phyloP scores from a whole-genome alignment of 2,888 invertebrate genomes.

The Margaritifera margaritifera region DNA sequence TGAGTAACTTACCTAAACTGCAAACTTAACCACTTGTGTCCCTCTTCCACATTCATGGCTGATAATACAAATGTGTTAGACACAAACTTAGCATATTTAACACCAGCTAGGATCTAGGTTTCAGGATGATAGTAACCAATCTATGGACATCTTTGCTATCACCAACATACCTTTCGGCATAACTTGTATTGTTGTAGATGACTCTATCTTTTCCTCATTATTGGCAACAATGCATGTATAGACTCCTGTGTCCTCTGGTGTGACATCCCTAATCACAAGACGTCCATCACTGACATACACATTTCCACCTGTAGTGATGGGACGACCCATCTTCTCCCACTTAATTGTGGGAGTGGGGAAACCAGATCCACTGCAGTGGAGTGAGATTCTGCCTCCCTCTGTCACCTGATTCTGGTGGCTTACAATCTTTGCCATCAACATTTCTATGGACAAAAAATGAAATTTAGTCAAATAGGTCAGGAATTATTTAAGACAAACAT shows the following conservation, averaged over 20 bases:
- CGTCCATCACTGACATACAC: slow-evolving; percentile 43
- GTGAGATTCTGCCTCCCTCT: slow-evolving; percentile 58
- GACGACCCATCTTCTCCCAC: slow-evolving; percentile 58
- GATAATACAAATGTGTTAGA: too few species aligned
- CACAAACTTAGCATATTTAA: too few species aligned
- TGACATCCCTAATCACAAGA: slow-evolving; percentile 53
- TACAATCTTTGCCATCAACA: slow-evolving; percentile 54
- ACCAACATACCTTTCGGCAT: slow-evolving; percentile 49
- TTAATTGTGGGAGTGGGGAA: slow-evolving; percentile 53
- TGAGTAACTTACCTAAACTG: too few species aligned
- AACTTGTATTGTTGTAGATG: slow-evolving; percentile 56
- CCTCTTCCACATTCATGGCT: too few species aligned
- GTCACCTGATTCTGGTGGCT: slow-evolving; percentile 48
- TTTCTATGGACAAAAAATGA: slow-evolving; percentile 38
- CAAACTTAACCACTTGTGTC: too few species aligned
- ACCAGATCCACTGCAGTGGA: slow-evolving; percentile 62
- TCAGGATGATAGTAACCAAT: too few species aligned
- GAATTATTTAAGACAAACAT: too few species aligned
- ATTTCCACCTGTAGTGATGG: slow-evolving; percentile 40
- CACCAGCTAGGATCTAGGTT: too few species aligned
- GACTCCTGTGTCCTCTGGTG: slow-evolving; percentile 60
- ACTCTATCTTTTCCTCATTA: slow-evolving; percentile 46
- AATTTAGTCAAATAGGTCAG: too few species aligned
- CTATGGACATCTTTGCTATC: not conserved
- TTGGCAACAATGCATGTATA: slow-evolving; percentile 66